Evolutionary conservation across 2,113 vertebrate genomes (phyloP), one percentile per base, ranked within the genome.

Genomic region (Danionella cerebrum): DNA sequence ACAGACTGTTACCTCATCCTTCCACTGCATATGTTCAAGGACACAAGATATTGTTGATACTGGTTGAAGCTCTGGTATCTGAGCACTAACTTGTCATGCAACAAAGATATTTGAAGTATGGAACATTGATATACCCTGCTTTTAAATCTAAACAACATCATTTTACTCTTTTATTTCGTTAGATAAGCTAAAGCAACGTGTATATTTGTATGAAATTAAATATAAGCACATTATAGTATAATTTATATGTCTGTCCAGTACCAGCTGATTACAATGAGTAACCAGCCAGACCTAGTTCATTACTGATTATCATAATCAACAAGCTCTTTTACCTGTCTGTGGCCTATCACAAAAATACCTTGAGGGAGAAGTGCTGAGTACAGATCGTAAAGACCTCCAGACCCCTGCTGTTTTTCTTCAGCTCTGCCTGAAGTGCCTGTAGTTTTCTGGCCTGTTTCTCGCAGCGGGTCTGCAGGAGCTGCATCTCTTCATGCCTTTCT

Each of bases 321-420:
- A n/a, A n/a, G n/a, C n/a, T n/a, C n/a, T 2, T 51, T n/a, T 13
- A 51, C 21, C 19, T 25, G 35, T 9, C 13, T 25, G 36, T 21
- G 5, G 4, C 7, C 4, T 7, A 31, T 31, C 9, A 33, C 38
- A 10, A n/a, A 24, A 27, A 38, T 80, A 94, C 96, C 93, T 96
- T 95, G 39, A 85, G 75, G 67, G 89, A 93, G 81, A 95, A 96
- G 78, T 96, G 86, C 81, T 94, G 93, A 5, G 93, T 93, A 76
- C 91, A 89, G 76, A 98, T 76, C 2, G 90, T 92, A 25, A 98
- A 90, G 1, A 89, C 91, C 18, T 95, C 90, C 65, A 98, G 89
- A 67, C 91, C 88, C 13, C 87, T 78, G 25, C 83, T 77, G 9
- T 88, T 87, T 70, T 80, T 91, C 68, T 76, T 88, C 67, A 98